Percentiles rank a stretch among this genome's conserved stretches.
These are phyloP conservation scores for Notothenia coriiceps DNA, from an alignment of 2,113 vertebrate species.

Conservation along the genomic window DNA sequence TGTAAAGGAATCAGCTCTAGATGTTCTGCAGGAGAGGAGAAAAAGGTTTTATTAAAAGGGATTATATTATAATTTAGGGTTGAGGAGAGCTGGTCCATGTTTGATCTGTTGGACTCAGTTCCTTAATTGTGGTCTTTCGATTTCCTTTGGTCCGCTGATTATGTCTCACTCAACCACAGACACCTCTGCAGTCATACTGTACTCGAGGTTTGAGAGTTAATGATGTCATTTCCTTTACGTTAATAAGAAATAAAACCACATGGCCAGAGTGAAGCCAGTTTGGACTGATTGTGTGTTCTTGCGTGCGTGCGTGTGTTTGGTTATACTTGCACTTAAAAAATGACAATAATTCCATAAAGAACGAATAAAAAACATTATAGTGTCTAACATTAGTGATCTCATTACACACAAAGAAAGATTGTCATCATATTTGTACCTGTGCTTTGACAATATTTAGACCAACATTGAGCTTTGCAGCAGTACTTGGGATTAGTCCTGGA, in stretches of 20 bases:
- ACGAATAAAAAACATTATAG: not conserved
- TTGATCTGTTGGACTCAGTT: no score
- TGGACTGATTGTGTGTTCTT: not conserved
- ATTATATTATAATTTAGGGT: no score
- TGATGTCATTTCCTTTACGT: conserved; percentile 23
- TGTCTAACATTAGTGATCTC: not conserved
- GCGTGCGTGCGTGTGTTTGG: no score
- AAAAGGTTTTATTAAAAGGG: no score
- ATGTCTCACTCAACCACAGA: not conserved
- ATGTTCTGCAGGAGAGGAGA: no score
- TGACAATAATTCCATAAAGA: not conserved
- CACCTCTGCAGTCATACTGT: not conserved
- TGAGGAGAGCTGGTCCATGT: no score
- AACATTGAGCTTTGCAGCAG: not conserved
- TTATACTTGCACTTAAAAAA: not conserved
- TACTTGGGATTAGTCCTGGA: not conserved
- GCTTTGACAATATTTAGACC: not conserved
- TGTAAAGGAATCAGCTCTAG: no score
- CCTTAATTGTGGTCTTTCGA: no score
- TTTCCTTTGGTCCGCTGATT: not conserved
- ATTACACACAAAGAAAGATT: not conserved
- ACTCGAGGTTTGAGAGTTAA: not conserved
- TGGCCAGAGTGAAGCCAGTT: not conserved
- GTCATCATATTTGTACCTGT: not conserved
- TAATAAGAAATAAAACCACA: not conserved